phyloP scores from a whole-genome alignment of 2,113 vertebrate genomes.

The Lutjanus erythropterus region DNA sequence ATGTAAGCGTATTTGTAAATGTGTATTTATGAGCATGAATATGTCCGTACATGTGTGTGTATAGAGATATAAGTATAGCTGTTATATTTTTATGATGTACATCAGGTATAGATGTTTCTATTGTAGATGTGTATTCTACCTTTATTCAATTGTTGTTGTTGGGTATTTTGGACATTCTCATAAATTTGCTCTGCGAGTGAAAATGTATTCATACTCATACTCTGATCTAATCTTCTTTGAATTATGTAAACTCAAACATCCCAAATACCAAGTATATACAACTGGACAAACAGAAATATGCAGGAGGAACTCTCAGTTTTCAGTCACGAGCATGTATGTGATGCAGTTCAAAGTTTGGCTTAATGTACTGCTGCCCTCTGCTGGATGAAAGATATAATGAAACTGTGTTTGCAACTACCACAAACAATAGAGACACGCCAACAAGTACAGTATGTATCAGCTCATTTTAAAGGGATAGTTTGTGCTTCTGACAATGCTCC shows the following conservation, averaged over 20 bases:
- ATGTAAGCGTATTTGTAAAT: too few relatives aligned
- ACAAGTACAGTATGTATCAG: neutral
- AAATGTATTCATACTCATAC: too few relatives aligned
- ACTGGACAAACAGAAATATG: neutral
- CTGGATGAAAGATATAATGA: conserved; percentile 39
- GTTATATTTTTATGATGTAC: too few relatives aligned
- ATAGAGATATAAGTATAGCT: too few relatives aligned
- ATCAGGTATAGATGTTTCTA: too few relatives aligned
- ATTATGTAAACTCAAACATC: neutral
- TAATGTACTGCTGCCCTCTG: conserved; percentile 53
- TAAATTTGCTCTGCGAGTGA: neutral
- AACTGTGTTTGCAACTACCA: neutral
- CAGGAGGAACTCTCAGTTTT: neutral
- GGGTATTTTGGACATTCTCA: too few relatives aligned
- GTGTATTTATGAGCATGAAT: too few relatives aligned
- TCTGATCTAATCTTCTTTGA: neutral
- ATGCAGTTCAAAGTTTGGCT: neutral
- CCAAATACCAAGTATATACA: neutral
- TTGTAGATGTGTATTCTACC: too few relatives aligned
- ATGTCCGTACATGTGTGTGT: too few relatives aligned
- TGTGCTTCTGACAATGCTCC: too few relatives aligned
- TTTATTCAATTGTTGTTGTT: too few relatives aligned
- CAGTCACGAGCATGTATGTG: neutral
- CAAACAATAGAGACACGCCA: neutral
- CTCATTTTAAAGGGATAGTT: too few relatives aligned